Percentiles rank a stretch among this genome's conserved stretches.
These are phyloP conservation scores for Tenrec ecaudatus DNA, from an alignment of 2,113 vertebrate species.

Conservation along the genomic window DNA sequence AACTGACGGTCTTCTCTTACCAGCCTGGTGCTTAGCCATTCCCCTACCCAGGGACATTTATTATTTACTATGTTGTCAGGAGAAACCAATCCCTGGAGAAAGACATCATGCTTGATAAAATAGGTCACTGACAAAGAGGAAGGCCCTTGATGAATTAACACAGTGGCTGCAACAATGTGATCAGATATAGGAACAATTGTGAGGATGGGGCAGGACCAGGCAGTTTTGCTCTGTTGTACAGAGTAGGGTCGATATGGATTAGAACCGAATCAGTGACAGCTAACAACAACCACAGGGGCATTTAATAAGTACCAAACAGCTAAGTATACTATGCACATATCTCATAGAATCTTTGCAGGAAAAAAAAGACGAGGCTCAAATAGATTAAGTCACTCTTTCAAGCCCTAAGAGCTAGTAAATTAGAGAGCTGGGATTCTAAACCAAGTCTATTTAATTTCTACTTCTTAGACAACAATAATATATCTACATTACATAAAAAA, in stretches of 20 bases:
- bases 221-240: no score
- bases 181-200: no score
- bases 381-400: not conserved
- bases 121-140: no score
- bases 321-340: not conserved
- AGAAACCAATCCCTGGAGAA: no score
- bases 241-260: no score
- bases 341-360: slow-evolving; percentile 39
- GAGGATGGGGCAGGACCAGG: no score
- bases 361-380: not conserved
- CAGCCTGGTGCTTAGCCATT: not conserved
- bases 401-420: not conserved
- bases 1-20: not conserved
- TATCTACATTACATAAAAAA: not conserved
- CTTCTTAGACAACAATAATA: slow-evolving; percentile 3
- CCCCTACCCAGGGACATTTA: not conserved
- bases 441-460: not conserved
- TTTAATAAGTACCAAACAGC: not conserved
- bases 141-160: no score
- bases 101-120: no score
- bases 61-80: no score
- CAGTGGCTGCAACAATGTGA: no score
- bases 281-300: not conserved
- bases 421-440: slow-evolving; percentile 1
- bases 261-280: no score